Evolutionary conservation across 2,113 vertebrate genomes (phyloP).

Genomic region (Forbesichthys papilliferus): DNA sequence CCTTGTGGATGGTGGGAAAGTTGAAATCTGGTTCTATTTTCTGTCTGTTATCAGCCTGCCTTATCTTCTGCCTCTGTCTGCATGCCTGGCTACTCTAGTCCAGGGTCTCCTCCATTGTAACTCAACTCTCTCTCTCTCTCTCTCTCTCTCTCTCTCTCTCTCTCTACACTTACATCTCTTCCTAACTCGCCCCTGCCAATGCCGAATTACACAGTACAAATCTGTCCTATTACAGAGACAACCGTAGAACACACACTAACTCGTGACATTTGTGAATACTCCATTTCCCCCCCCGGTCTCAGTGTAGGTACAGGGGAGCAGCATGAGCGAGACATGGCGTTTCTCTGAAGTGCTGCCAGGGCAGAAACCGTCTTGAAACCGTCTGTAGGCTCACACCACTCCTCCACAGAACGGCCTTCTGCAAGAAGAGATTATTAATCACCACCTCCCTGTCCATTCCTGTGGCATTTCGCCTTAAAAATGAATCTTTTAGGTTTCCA

Average conservation of each 20-base stretch:
- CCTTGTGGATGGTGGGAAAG: slow-evolving; percentile 86
- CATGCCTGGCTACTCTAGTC: slow-evolving; percentile 81
- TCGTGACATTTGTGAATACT: neutral
- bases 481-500: no score
- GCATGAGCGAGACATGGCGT: slow-evolving; percentile 41
- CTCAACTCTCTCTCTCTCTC: slow-evolving; percentile 21
- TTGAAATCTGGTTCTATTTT: slow-evolving; percentile 97
- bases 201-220: no score
- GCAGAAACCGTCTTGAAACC: slow-evolving; percentile 37
- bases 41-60: slow-evolving; percentile 84
- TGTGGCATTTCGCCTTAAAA: no score
- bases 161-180: neutral
- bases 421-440: no score
- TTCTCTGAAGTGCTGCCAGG: slow-evolving; percentile 63
- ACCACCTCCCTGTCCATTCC: no score
- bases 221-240: no score
- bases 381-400: slow-evolving; percentile 22
- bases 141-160: slow-evolving; percentile 16
- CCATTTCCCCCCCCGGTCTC: slow-evolving; percentile 10
- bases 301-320: slow-evolving; percentile 31
- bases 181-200: neutral
- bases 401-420: neutral
- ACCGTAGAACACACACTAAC: neutral
- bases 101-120: slow-evolving; percentile 81
- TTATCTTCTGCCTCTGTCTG: slow-evolving; percentile 90